phyloP scores from a whole-genome alignment of 1,140 invertebrate genomes.

The Phortica variegata region DNA sequence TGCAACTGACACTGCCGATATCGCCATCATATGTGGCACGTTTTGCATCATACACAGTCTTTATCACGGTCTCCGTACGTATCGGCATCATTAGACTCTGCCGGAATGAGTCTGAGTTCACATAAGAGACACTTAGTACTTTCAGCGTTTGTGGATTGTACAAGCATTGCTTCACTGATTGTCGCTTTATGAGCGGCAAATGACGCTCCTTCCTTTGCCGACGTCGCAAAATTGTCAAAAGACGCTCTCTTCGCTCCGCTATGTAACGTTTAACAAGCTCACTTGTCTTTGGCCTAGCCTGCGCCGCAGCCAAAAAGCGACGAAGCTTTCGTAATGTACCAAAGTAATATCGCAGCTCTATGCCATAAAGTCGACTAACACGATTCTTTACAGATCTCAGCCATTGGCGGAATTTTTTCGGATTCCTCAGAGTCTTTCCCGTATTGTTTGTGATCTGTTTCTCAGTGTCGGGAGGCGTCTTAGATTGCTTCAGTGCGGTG shows the following conservation, averaged over 20 bases:
- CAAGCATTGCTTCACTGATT: slow-evolving; percentile 24
- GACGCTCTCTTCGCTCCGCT: too few species aligned
- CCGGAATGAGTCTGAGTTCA: slow-evolving; percentile 25
- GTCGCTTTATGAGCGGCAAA: slow-evolving; percentile 38
- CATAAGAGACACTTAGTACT: slow-evolving; percentile 18
- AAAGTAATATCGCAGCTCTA: too few species aligned
- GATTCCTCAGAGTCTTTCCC: background rate
- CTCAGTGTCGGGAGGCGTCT: background rate
- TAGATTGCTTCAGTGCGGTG: background rate
- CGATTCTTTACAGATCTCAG: too few species aligned
- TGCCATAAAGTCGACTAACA: too few species aligned
- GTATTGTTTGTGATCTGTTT: background rate
- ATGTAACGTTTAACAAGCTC: too few species aligned
- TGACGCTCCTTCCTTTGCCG: slow-evolving; percentile 25
- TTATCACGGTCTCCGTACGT: slow-evolving; percentile 33
- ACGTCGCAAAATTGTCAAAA: too few species aligned
- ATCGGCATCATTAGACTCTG: slow-evolving; percentile 10
- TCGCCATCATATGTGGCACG: too few species aligned
- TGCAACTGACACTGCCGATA: too few species aligned
- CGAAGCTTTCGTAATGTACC: too few species aligned
- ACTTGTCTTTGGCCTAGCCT: slow-evolving; percentile 21
- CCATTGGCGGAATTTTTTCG: background rate
- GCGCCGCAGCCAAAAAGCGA: too few species aligned
- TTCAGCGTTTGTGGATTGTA: slow-evolving; percentile 27
- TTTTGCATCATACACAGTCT: slow-evolving; percentile 19